Percentiles rank a stretch among this genome's conserved stretches.
Conservation (phyloP, 1,140 invertebrate species). For the Ephestia elutella region DNA sequence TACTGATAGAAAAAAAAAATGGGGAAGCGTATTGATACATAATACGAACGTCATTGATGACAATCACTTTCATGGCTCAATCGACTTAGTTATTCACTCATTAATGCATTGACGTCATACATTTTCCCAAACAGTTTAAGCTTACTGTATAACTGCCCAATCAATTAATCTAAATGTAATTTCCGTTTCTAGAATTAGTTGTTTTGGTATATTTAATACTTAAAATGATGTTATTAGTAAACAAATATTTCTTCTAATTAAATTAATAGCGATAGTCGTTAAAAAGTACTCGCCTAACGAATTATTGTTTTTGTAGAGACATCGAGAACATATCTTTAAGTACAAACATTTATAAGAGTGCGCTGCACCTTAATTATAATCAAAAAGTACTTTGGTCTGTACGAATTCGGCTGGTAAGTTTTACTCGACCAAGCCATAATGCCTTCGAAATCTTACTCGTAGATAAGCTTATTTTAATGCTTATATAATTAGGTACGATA, state of each 20-base stretch:
- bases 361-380: too few relatives aligned
- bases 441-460: too few relatives aligned
- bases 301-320: not conserved
- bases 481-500: too few relatives aligned
- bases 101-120: not conserved
- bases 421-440: too few relatives aligned
- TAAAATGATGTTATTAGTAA: not conserved
- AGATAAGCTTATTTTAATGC: too few relatives aligned
- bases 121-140: slow-evolving; percentile 6
- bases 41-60: too few relatives aligned
- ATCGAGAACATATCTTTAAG: not conserved
- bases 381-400: too few relatives aligned
- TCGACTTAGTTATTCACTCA: too few relatives aligned
- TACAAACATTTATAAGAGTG: not conserved
- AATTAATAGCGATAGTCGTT: not conserved
- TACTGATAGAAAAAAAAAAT: too few relatives aligned
- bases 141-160: slow-evolving; percentile 6
- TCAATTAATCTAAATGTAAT: not conserved
- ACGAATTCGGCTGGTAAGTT: too few relatives aligned
- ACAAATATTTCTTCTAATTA: not conserved
- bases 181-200: not conserved
- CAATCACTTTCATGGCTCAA: too few relatives aligned
- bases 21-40: too few relatives aligned
- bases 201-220: not conserved
- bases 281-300: not conserved